Conservation (phyloP, 1,140 invertebrate species). For the Meloidogyne exigua region DNA sequence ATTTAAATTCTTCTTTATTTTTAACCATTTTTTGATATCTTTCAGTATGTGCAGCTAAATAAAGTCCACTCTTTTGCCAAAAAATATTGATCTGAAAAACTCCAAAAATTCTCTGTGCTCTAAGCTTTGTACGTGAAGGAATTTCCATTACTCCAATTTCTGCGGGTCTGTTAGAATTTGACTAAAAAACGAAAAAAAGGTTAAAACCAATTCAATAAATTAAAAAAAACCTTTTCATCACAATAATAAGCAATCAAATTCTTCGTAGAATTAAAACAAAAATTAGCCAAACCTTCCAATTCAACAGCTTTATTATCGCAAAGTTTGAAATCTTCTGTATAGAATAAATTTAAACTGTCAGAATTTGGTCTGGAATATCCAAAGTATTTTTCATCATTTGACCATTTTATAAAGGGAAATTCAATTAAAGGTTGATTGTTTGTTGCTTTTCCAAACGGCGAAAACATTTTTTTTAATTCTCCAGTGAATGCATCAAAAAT, state of each 20-base stretch:
- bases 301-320: constrained; percentile 44
- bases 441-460: constrained; percentile 29
- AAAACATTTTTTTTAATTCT: constrained; percentile 56
- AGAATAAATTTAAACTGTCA: constrained; percentile 84
- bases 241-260: constrained; percentile 95
- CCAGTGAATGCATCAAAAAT: constrained; percentile 64
- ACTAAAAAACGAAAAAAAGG: constrained; percentile 20
- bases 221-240: constrained; percentile 79
- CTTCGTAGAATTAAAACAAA: constrained; percentile 95
- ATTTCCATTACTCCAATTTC: constrained; percentile 61
- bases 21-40: constrained; percentile 90
- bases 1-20: constrained; percentile 79
- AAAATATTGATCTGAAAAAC: constrained; percentile 97
- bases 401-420: constrained; percentile 73
- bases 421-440: constrained; percentile 34
- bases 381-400: constrained; percentile 92
- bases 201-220: not conserved
- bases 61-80: constrained; percentile 97
- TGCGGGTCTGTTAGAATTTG: constrained; percentile 47
- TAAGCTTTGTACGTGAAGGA: constrained; percentile 78
- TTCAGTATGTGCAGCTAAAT: constrained; percentile 95
- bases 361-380: constrained; percentile 65
- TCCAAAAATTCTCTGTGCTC: constrained; percentile 94
- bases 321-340: constrained; percentile 65
- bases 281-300: constrained; percentile 71